phyloP scores from a whole-genome alignment of 2,113 vertebrate species.

The Rafetus swinhoei region DNA sequence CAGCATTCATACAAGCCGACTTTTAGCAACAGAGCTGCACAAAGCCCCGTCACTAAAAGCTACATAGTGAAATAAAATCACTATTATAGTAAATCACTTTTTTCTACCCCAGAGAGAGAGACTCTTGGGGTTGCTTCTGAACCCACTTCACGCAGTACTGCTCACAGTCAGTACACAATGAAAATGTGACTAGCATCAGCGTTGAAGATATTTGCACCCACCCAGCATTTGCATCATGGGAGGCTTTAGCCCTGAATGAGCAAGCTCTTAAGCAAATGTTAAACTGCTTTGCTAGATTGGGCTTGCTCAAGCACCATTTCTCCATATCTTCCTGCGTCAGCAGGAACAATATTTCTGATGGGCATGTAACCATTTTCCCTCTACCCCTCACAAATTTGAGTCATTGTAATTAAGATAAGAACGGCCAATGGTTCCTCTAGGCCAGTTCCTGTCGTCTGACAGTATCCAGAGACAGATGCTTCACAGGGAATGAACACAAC shows the following conservation, averaged over 20 bases:
- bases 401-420: neutral
- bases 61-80: no score
- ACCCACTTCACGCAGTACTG: neutral
- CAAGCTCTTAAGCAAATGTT: neutral
- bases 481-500: neutral
- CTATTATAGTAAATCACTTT: neutral
- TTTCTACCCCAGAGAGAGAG: neutral
- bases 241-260: neutral
- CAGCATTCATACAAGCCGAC: no score
- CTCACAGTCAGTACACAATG: neutral
- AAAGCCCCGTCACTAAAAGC: no score
- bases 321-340: neutral
- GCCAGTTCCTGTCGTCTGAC: neutral
- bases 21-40: no score
- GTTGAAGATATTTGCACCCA: neutral
- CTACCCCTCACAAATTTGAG: neutral
- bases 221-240: neutral
- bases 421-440: neutral
- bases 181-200: neutral
- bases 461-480: neutral
- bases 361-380: neutral
- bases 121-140: neutral
- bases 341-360: neutral
- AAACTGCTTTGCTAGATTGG: neutral
- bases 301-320: neutral